These are phyloP conservation scores for Agelaius tricolor DNA, from an alignment of 2,113 vertebrate species.

Conservation along the genomic window DNA sequence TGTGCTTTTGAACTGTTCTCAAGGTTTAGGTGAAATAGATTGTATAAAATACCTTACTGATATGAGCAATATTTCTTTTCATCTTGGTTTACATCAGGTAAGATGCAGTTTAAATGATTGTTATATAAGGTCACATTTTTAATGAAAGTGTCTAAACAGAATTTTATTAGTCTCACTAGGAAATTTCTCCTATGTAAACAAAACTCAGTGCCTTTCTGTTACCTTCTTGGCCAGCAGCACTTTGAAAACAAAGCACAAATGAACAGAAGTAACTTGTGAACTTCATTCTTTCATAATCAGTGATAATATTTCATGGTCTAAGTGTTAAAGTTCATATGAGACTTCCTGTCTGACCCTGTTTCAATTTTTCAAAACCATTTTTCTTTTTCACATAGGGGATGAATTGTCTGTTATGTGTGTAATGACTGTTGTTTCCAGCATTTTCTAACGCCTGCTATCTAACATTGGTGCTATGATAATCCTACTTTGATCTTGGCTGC, in stretches of 20 bases:
- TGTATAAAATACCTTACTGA: background rate
- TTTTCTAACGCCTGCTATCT: background rate
- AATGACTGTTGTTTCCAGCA: background rate
- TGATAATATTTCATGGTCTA: background rate
- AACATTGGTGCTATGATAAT: background rate
- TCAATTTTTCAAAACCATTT: background rate
- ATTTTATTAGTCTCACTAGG: background rate
- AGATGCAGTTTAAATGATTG: background rate
- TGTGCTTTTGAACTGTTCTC: background rate
- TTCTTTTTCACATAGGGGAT: background rate
- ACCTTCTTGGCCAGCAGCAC: background rate
- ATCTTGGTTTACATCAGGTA: background rate
- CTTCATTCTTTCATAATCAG: background rate
- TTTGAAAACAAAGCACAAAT: background rate
- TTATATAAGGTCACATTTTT: background rate
- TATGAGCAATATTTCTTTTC: background rate
- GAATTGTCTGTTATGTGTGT: background rate
- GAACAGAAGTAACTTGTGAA: background rate
- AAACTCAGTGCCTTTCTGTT: background rate
- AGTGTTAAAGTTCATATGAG: background rate
- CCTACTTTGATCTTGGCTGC: background rate
- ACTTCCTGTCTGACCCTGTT: background rate
- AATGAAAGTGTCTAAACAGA: background rate
- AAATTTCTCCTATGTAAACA: background rate
- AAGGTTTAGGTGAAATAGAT: background rate